These are phyloP conservation scores for Steromphala cineraria DNA, from an alignment of 2,888 invertebrate species.

Conservation along the genomic window DNA sequence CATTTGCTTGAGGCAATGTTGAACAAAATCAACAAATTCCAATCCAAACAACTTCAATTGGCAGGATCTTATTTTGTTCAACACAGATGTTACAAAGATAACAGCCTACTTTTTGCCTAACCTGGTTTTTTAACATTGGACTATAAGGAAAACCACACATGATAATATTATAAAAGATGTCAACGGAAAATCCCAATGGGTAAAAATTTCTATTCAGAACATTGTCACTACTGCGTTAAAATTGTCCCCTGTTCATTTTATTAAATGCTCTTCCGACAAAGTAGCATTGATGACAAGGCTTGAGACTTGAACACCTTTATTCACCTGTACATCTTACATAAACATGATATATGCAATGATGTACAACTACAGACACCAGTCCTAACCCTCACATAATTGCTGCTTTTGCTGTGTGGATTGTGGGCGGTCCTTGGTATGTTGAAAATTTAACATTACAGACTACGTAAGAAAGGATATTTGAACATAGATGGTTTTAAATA, in stretches of 20 bases:
- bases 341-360: too few relatives aligned
- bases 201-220: background rate
- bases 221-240: background rate
- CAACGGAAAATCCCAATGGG: background rate
- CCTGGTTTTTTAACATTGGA: background rate
- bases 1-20: background rate
- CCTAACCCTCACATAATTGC: too few relatives aligned
- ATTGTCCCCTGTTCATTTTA: slow-evolving; percentile 2
- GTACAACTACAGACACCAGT: too few relatives aligned
- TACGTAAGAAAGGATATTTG: too few relatives aligned
- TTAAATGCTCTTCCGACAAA: background rate
- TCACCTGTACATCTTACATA: too few relatives aligned
- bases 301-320: too few relatives aligned
- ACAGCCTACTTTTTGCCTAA: background rate
- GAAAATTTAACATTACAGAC: too few relatives aligned
- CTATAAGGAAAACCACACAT: background rate
- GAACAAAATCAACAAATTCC: background rate
- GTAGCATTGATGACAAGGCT: background rate
- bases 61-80: background rate
- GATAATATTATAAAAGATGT: background rate
- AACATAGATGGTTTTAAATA: too few relatives aligned
- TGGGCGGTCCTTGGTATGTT: too few relatives aligned
- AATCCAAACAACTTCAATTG: background rate
- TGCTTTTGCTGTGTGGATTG: too few relatives aligned
- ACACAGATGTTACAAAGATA: background rate